Evolutionary conservation across 2,113 vertebrate species (phyloP).

Genomic region (Athene noctua): DNA sequence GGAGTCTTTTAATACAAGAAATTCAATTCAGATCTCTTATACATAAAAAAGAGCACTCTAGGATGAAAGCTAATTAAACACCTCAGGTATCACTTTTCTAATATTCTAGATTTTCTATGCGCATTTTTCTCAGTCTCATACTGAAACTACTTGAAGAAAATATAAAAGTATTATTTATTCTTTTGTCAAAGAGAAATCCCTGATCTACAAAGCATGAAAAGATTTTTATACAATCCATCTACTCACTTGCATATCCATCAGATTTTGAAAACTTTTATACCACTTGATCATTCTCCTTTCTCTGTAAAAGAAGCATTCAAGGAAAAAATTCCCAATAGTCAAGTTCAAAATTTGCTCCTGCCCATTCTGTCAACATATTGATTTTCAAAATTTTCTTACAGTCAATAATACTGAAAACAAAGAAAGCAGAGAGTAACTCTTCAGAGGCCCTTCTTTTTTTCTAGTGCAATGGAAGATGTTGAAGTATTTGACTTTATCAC

Average conservation of each 20-base stretch:
- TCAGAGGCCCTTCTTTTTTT: neutral
- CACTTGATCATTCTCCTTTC: neutral
- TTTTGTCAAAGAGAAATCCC: slow-evolving; percentile 9
- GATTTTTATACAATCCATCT: neutral
- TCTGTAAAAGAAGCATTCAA: neutral
- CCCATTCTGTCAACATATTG: neutral
- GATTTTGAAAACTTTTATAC: neutral
- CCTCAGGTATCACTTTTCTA: neutral
- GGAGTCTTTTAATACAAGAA: slow-evolving; percentile 13
- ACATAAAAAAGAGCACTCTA: neutral
- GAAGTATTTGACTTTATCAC: neutral
- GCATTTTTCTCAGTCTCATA: neutral
- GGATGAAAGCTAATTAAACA: slow-evolving; percentile 31
- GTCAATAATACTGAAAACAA: neutral
- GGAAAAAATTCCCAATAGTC: neutral
- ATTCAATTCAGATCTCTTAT: neutral
- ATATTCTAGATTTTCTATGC: neutral
- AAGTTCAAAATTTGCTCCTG: neutral
- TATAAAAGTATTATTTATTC: slow-evolving; percentile 8
- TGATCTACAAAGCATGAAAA: neutral
- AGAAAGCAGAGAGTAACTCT: neutral
- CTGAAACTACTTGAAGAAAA: slow-evolving; percentile 7
- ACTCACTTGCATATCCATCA: neutral
- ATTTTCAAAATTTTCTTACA: neutral
- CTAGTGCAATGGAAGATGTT: neutral